Percentiles rank a stretch among this genome's conserved stretches.
These are phyloP conservation scores for Psephotus haematonotus DNA, from an alignment of 2,113 vertebrate species.

Conservation along the genomic window DNA sequence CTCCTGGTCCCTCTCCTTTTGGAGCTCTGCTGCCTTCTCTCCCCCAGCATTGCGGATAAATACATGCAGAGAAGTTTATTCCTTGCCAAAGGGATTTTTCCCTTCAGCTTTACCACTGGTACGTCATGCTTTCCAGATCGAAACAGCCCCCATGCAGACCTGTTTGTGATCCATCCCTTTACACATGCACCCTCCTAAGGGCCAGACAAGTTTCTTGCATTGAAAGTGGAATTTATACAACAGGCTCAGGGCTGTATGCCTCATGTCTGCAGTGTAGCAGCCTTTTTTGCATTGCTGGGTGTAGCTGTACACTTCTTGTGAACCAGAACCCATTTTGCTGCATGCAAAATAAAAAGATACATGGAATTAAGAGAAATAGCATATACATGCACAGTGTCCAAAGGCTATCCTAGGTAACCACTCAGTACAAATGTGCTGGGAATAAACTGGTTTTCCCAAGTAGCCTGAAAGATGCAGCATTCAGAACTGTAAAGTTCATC, in stretches of 20 bases:
- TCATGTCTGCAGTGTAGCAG: background rate
- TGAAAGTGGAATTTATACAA: background rate
- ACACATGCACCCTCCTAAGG: fast-evolving
- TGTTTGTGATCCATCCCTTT: background rate
- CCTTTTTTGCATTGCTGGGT: background rate
- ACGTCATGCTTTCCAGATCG: background rate
- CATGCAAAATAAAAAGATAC: background rate
- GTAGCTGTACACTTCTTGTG: background rate
- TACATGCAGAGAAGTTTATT: background rate
- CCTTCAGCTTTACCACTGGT: background rate
- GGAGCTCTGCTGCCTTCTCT: background rate
- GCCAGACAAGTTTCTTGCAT: background rate
- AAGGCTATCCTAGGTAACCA: background rate
- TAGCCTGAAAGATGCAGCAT: background rate
- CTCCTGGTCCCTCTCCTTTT: background rate
- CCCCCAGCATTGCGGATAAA: background rate
- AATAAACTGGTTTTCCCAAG: background rate
- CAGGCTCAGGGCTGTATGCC: background rate
- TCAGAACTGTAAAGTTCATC: background rate
- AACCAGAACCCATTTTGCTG: background rate
- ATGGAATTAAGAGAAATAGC: background rate
- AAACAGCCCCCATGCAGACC: too few relatives aligned
- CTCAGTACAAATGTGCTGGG: background rate
- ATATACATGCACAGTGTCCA: background rate
- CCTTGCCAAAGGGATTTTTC: background rate